These are phyloP conservation scores for Melipona beecheii DNA, from an alignment of 2,888 invertebrate species.

Conservation along the genomic window DNA sequence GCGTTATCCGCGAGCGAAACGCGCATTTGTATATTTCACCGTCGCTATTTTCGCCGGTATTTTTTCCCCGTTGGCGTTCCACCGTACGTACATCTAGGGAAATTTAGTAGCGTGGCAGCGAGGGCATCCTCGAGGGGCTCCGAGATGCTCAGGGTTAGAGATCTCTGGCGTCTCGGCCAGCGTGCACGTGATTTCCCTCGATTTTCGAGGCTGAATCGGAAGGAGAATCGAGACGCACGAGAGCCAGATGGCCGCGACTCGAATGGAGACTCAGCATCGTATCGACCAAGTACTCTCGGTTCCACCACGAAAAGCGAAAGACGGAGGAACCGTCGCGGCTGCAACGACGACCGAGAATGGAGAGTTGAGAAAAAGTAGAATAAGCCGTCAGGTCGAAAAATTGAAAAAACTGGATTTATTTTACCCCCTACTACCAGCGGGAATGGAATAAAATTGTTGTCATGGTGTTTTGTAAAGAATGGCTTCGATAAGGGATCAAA, in stretches of 20 bases:
- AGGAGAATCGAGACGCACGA: slow-evolving; percentile 29
- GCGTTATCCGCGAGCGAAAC: slow-evolving; percentile 21
- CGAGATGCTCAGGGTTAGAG: background rate
- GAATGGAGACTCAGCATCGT: slow-evolving; percentile 39
- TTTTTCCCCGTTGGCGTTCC: slow-evolving; percentile 14
- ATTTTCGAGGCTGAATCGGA: slow-evolving; percentile 13
- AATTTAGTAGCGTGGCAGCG: slow-evolving; percentile 38
- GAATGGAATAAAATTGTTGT: slow-evolving; percentile 18
- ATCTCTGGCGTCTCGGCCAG: slow-evolving; percentile 30
- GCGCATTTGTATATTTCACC: slow-evolving; percentile 43
- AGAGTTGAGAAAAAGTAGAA: slow-evolving; percentile 35
- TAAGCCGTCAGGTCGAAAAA: slow-evolving; percentile 43
- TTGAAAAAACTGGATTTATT: slow-evolving; percentile 28
- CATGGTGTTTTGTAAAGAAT: slow-evolving; percentile 41
- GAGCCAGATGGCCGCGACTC: slow-evolving; percentile 22
- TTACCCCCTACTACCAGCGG: background rate
- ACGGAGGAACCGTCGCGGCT: slow-evolving; percentile 1
- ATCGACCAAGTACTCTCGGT: slow-evolving; percentile 43
- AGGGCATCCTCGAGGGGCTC: background rate
- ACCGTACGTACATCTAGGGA: slow-evolving; percentile 34
- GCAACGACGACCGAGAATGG: background rate
- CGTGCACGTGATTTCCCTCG: slow-evolving; percentile 23
- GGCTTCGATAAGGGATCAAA: slow-evolving; percentile 48
- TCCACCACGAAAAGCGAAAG: background rate
- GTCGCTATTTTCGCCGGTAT: slow-evolving; percentile 20